Conservation (phyloP, 2,113 vertebrate genomes). For the Rhagologus leucostigma region DNA sequence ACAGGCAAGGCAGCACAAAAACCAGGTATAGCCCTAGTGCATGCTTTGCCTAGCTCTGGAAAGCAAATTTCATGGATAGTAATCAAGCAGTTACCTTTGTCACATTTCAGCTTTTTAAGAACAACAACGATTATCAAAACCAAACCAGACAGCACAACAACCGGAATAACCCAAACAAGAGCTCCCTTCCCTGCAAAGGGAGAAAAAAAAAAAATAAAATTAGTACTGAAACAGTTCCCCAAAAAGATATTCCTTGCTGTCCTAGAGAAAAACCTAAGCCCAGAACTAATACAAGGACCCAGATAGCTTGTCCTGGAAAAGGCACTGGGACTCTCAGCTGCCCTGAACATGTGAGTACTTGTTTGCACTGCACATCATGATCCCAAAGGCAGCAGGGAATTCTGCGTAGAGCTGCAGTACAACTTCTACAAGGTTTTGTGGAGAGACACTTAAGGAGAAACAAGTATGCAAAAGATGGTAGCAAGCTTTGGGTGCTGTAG, state of each 20-base stretch:
- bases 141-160: rapidly evolving
- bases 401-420: not conserved
- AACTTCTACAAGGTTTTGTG: not conserved
- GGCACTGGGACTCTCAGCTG: not conserved
- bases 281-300: too few relatives aligned
- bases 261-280: not conserved
- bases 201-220: not conserved
- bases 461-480: rapidly evolving
- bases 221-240: not conserved
- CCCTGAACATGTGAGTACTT: rapidly evolving
- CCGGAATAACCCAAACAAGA: not conserved
- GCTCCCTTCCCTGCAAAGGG: not conserved
- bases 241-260: not conserved
- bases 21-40: not conserved
- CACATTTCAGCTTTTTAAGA: not conserved
- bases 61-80: not conserved
- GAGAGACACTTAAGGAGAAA: not conserved
- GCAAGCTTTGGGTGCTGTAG: not conserved
- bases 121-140: rapidly evolving
- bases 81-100: slow-evolving; percentile 30
- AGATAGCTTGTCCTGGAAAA: not conserved
- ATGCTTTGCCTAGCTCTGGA: not conserved
- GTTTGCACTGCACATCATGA: not conserved
- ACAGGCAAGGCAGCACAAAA: not conserved
- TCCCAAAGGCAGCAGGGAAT: not conserved